Percentiles rank a stretch among this genome's conserved stretches.
These are phyloP conservation scores for Phataginus tetradactyla DNA, from an alignment of 2,797 vertebrate genomes.

Conservation along the genomic window DNA sequence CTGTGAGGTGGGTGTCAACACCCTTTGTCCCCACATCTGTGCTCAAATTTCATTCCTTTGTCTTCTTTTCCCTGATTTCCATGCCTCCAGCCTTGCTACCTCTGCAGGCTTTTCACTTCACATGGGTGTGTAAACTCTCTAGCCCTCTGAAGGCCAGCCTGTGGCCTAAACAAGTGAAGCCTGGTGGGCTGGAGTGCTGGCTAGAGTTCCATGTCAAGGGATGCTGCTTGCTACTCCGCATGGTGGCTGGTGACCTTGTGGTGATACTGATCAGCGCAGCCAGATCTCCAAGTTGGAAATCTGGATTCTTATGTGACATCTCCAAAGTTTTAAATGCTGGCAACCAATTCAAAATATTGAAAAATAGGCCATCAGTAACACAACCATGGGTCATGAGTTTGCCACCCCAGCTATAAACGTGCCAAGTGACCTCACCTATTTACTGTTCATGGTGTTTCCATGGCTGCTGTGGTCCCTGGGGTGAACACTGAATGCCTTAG, in stretches of 20 bases:
- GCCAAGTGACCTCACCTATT: background rate
- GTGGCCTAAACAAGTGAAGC: background rate
- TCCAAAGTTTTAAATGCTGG: background rate
- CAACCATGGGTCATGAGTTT: background rate
- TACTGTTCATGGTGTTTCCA: background rate
- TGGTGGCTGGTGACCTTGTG: background rate
- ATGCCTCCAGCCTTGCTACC: background rate
- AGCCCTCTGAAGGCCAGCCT: background rate
- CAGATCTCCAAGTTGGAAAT: background rate
- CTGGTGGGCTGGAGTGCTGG: background rate
- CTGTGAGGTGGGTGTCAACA: background rate
- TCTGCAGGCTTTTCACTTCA: background rate
- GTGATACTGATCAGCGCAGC: background rate
- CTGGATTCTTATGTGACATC: background rate
- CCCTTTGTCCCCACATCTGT: background rate
- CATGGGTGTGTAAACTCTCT: background rate
- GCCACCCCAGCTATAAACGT: background rate
- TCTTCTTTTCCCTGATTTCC: background rate
- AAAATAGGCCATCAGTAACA: background rate
- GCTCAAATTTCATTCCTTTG: background rate
- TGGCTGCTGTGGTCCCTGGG: background rate
- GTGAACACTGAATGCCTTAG: background rate
- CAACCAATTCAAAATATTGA: background rate
- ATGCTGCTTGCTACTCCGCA: background rate
- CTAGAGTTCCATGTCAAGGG: fast-evolving